Evolutionary conservation across 2,888 invertebrate species (phyloP), one percentile per base, ranked within the genome.

Genomic region (Drosophila quinaria): DNA sequence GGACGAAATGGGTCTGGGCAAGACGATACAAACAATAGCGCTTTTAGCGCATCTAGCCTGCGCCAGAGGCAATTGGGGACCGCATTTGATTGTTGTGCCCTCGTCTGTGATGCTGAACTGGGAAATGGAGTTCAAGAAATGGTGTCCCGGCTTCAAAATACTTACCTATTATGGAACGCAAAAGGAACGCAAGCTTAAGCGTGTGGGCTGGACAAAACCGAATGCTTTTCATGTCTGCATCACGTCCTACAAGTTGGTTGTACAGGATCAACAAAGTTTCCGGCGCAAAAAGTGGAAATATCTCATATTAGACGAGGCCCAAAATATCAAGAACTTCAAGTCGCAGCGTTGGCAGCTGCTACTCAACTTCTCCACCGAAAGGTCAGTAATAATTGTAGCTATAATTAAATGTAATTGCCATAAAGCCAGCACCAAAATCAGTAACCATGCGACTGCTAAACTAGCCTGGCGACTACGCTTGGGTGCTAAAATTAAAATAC

Each of bases 51-150:
- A 99, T 94, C 94, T 99, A 80, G 99, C 99, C 22, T 97, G 97
- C 88, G 98, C 97, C 90, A 81, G 90, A 93, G 95, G 94, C 80
- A 96, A 98, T 91, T 99, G 99, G 99, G 99, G 99, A 35, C 99
- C 99, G 60, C 99, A 99, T 94, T 94, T 99, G 25, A 98, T 99
- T 81, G 97, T 99, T 74, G 99, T 99, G 80, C 99, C 99, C 68
- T 99, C 99, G 15, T 99, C 99, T 79, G 99, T 99, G 55, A 98
- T 99, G 97, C 94, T 99, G 72, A 99, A 99, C 94, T 99, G 99
- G 99, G 99, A 99, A 94, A 98, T 99, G 97, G 99, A 99, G 93
- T 97, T 98, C 91, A 99, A 99, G 93, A 99, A 99, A 93, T 99
- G 99, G 99, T 99, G 99, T 93, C 99, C 99, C 0, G 98, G 97